phyloP scores from a whole-genome alignment of 2,888 invertebrate genomes.

The Aphodius granarius region DNA sequence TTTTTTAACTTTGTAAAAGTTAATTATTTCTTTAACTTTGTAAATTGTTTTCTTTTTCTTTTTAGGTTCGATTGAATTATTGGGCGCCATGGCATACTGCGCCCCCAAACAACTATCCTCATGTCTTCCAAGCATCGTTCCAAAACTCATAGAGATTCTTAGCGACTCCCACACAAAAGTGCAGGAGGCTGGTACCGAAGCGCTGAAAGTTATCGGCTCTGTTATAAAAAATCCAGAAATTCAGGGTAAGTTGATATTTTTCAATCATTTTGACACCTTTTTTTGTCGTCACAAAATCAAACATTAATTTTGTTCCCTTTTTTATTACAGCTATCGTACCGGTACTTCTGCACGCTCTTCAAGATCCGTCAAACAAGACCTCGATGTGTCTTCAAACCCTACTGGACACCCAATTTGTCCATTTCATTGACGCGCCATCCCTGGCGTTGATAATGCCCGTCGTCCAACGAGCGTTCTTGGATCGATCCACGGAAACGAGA shows the following conservation, averaged over 20 bases:
- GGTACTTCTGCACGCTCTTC: slow-evolving; percentile 84
- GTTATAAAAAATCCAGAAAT: slow-evolving; percentile 99
- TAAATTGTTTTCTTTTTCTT: slow-evolving; percentile 19
- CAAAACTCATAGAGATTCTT: slow-evolving; percentile 93
- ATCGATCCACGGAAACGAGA: slow-evolving; percentile 95
- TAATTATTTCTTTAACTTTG: not conserved
- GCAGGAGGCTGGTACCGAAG: slow-evolving; percentile 95
- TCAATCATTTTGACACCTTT: not conserved
- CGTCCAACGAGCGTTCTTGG: slow-evolving; percentile 96
- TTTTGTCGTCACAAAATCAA: not conserved
- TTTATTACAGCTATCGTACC: slow-evolving; percentile 73
- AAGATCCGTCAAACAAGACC: slow-evolving; percentile 96
- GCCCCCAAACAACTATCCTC: slow-evolving; percentile 98
- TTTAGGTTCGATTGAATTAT: slow-evolving; percentile 87
- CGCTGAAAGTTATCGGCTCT: slow-evolving; percentile 93
- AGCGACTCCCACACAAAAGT: slow-evolving; percentile 98
- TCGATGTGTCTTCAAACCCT: slow-evolving; percentile 90
- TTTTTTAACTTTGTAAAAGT: slow-evolving; percentile 14
- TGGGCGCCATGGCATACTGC: slow-evolving; percentile 98
- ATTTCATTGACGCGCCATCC: slow-evolving; percentile 98
- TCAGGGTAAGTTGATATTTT: slow-evolving; percentile 61
- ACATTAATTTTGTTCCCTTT: not conserved
- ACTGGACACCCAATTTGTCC: slow-evolving; percentile 95
- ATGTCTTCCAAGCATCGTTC: slow-evolving; percentile 97
- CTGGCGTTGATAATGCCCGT: slow-evolving; percentile 99